These are phyloP conservation scores for Pocillopora damicornis DNA, from an alignment of 64 coral and sea anemone genomes.

Conservation along the genomic window DNA sequence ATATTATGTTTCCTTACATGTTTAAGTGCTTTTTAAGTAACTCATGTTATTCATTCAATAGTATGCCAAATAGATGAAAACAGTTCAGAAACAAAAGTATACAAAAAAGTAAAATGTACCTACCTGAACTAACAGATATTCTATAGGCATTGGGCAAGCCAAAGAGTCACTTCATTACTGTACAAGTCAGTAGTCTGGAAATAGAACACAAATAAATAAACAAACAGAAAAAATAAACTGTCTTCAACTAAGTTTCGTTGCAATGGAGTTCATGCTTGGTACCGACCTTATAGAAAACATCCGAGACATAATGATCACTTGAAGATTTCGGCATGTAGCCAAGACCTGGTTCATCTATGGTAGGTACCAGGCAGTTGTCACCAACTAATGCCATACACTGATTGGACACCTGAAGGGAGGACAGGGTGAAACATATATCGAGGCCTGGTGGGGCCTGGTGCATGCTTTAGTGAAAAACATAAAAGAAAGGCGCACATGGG, in stretches of 20 bases:
- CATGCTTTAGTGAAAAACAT: neutral
- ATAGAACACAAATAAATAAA: neutral
- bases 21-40: too few relatives aligned
- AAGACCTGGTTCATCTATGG: conserved; percentile 92
- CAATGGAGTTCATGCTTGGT: neutral
- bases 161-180: conserved; percentile 88
- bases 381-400: conserved; percentile 93
- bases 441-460: too few relatives aligned
- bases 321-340: conserved; percentile 92
- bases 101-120: neutral
- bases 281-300: conserved; percentile 96
- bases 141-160: conserved; percentile 96
- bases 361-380: conserved; percentile 87
- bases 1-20: too few relatives aligned
- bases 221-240: neutral
- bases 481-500: neutral
- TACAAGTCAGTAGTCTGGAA: conserved; percentile 83
- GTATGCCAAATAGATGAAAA: too few relatives aligned
- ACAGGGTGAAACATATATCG: too few relatives aligned
- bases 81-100: too few relatives aligned
- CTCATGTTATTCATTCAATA: too few relatives aligned
- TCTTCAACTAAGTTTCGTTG: neutral
- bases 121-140: conserved; percentile 96
- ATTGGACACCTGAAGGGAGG: conserved; percentile 60
- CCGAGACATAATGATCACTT: conserved; percentile 91